Conservation (phyloP, 92 coral and sea anemone species). For the Blastomussa wellsi region DNA sequence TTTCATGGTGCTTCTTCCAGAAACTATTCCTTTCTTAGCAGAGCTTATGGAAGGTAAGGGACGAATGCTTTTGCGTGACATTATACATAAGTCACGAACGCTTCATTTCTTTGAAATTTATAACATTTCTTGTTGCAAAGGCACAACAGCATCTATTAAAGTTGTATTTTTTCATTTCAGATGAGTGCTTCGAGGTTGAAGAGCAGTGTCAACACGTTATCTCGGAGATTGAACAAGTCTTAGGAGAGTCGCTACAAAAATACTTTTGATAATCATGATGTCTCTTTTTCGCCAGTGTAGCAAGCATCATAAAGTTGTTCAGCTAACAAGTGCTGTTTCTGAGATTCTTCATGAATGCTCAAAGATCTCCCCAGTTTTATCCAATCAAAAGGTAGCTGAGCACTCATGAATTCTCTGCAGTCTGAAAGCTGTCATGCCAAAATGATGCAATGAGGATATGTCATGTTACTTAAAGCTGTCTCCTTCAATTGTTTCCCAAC, state of each 20-base stretch:
- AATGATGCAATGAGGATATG: neutral
- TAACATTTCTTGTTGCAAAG: neutral
- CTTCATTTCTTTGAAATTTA: no score
- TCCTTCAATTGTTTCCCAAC: no score
- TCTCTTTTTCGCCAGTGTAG: neutral
- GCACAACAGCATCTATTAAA: neutral
- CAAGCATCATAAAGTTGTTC: neutral
- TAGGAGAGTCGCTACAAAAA: conserved; percentile 92
- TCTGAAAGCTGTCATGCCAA: neutral
- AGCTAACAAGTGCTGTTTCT: neutral
- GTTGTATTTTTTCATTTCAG: conserved; percentile 45
- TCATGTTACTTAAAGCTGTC: neutral
- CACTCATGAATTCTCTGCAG: neutral
- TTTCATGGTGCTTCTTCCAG: conserved; percentile 84
- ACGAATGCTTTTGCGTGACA: neutral
- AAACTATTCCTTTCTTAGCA: conserved; percentile 93
- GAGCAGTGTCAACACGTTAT: conserved; percentile 95
- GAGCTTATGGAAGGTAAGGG: conserved; percentile 95
- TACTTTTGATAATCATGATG: conserved; percentile 48
- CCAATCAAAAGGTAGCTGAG: neutral
- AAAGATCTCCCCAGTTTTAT: neutral
- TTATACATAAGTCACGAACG: neutral
- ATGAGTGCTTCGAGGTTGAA: conserved; percentile 95
- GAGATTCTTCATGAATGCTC: no score
- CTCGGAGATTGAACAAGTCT: conserved; percentile 75